Evolutionary conservation across 2,797 vertebrate genomes (phyloP), one percentile per base, ranked within the genome.

Genomic region (Spheniscus humboldti): DNA sequence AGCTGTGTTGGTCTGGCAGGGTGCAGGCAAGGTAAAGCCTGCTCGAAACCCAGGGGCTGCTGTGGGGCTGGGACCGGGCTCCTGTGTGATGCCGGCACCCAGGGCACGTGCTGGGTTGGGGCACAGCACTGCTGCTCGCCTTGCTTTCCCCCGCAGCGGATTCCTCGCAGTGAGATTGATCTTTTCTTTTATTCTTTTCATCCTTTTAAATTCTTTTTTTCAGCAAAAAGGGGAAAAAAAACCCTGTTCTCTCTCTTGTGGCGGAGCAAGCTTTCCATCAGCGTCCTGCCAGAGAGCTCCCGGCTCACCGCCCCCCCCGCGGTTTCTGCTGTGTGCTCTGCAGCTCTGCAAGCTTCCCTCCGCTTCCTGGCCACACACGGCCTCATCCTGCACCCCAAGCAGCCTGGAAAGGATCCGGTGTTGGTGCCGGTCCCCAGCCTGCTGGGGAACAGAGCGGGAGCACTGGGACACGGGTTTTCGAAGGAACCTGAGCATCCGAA

Each of bases 401-500:
- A 63, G 13, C 55, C 60, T 84, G 68, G 74, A 35, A 85, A 63
- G 33, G 43, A 56, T 63, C 30, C 1, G 1, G 10, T 31, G 17
- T 52, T 1, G 2, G 35, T 39, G 35, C 13, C 0, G 5, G 43
- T 53, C 39, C 18, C 30, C 52, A 41, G 30, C 47, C 33, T 74
- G 28, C 48, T 41, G 53, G 43, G 30, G 11, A 62, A 33, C 11
- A 23, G 14, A 0, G 4, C 7, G 18, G 28, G 6, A 50, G 19
- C 1, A 1, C 37, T 39, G 22, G 43, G 23, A 7, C 39, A n/a
- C 0, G 1, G 27, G 7, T 73, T 87, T 73, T 22, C 0, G 5
- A 45, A 78, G 53, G 63, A 64, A 55, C 15, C 20, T 33, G 27
- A 37, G 35, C 35, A 9, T 66, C 63, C 1, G 1, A 47, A 69